Base-by-base conservation (phyloP, 2,113 vertebrate genomes). In the Dipodomys merriami region DNA sequence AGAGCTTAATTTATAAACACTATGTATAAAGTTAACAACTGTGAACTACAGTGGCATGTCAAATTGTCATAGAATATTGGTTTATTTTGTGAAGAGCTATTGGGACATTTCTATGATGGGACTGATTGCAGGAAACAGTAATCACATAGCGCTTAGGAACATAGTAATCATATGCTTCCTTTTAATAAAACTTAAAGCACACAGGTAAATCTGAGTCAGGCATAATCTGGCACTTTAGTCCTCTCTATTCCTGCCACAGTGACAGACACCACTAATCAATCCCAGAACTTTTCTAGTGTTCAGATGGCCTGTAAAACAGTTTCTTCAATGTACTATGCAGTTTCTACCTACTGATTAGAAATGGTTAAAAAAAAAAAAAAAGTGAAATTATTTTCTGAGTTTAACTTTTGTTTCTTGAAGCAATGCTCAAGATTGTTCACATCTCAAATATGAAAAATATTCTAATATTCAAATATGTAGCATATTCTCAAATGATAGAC, bases 1-100 rank as follows among this genome's bases (percentile, higher is more conserved):
- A 98, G 97, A 95, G 89, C 88, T 95, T 83, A 87, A 95, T 94
- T 97, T 97, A 96, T 96, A 98, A 98, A 97, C 97, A 98, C 97
- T 98, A 97, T 95, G 91, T 95, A 94, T 95, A 94, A 96, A 88
- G 94, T 88, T 96, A 96, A 97, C 95, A 97, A 96, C 91, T 93
- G 90, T 95, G 94, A 97, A 97, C 97, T 97, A 91, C 73, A 97
- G 95, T 93, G 91, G 84, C 90, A 83, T 97, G 96, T 96, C 96
- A 97, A 96, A 95, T 69, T 95, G 83, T 97, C 93, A 96, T 96
- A 92, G 94, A 95, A 83, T 96, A 96, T 93, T 96, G 97, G 95
- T 96, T 98, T 96, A 95, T 97, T 96, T 84, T 95, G 86, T 78
- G 92, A 96, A 91, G 92, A 97, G 95, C 97, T 94, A 81, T 97